Evolutionary conservation across 2,797 vertebrate species (phyloP).

Genomic region (Xiphorhynchus erythropygius): DNA sequence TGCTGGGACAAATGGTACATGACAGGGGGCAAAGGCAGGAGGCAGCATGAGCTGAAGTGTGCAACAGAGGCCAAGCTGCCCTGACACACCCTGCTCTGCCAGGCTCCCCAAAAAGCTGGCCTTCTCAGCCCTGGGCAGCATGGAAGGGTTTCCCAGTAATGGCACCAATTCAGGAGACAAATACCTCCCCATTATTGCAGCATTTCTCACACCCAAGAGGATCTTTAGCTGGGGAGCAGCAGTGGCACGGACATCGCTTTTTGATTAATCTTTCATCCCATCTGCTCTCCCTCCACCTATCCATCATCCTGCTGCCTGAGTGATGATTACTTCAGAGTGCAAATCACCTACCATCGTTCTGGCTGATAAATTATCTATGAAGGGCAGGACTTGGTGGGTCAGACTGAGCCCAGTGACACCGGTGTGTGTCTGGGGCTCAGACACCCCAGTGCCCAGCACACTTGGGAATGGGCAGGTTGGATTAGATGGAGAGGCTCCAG

Average conservation of each 20-base stretch:
- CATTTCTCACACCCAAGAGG: constrained; percentile 60
- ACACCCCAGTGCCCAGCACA: not conserved
- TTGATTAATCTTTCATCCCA: constrained; percentile 68
- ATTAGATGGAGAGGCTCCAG: not conserved
- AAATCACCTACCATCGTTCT: constrained; percentile 62
- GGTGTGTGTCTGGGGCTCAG: not conserved
- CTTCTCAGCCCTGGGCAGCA: not conserved
- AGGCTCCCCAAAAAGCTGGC: not conserved
- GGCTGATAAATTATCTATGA: constrained; percentile 66
- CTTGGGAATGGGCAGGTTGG: not conserved
- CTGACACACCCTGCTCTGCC: accelerated
- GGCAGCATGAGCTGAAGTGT: not conserved
- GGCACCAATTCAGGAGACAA: constrained; percentile 53
- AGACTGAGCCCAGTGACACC: not conserved
- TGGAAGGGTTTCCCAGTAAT: constrained; percentile 4
- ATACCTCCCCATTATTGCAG: constrained; percentile 48
- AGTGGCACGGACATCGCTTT: not conserved
- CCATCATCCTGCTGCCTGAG: constrained; percentile 55
- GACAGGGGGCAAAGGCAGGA: not conserved
- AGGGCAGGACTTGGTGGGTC: constrained; percentile 4
- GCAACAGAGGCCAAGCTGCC: accelerated
- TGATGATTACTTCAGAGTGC: constrained; percentile 64
- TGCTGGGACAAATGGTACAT: accelerated
- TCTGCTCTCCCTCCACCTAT: constrained; percentile 54
- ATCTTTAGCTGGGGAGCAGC: constrained; percentile 32